Conservation (phyloP, 1,140 invertebrate species). For the Bombus affinis region DNA sequence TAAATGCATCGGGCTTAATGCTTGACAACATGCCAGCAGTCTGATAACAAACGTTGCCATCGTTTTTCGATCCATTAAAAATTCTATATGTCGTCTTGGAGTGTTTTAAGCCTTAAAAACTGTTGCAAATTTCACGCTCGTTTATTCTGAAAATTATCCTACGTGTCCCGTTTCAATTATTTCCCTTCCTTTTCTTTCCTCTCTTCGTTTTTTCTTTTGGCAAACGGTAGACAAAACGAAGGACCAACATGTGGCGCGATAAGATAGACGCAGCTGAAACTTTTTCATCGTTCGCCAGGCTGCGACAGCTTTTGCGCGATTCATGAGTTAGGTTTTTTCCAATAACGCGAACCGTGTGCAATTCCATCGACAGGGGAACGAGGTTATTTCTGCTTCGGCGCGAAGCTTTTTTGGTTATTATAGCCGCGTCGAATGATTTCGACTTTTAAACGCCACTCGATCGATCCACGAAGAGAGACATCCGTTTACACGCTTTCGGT, state of each 20-base stretch:
- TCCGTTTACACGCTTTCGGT: neutral
- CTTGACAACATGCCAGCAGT: neutral
- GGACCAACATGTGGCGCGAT: constrained; percentile 6
- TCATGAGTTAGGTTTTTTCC: neutral
- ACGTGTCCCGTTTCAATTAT: neutral
- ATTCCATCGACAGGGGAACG: neutral
- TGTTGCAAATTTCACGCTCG: neutral
- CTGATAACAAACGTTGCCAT: constrained; percentile 4
- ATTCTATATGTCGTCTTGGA: neutral
- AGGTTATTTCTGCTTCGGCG: neutral
- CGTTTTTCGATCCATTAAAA: neutral
- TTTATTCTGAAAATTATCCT: neutral
- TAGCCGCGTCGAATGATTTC: neutral
- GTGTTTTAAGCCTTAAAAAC: too few relatives aligned
- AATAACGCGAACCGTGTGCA: constrained; percentile 6
- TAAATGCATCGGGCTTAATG: neutral
- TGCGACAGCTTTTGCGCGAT: constrained; percentile 8
- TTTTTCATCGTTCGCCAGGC: neutral
- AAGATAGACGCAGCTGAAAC: constrained; percentile 14
- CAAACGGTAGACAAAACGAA: neutral
- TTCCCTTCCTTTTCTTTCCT: neutral
- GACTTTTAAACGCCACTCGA: neutral
- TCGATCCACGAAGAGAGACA: neutral
- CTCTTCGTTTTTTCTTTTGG: neutral
- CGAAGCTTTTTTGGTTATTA: neutral